These are phyloP conservation scores for Drosophila nannoptera DNA, from an alignment of 1,140 invertebrate genomes.

Conservation along the genomic window DNA sequence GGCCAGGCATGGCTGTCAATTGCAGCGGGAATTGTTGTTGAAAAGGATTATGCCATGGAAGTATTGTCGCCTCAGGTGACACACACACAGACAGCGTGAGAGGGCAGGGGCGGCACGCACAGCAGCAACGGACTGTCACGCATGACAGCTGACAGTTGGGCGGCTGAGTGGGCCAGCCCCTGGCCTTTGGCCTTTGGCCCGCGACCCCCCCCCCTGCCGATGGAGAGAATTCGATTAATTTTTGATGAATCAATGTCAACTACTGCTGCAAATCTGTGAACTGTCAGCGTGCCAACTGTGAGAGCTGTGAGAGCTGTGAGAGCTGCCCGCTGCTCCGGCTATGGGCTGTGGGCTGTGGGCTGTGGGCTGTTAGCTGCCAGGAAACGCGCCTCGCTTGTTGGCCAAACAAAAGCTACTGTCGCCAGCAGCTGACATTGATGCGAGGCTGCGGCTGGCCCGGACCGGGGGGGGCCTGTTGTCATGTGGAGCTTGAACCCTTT, in stretches of 20 bases:
- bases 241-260: slow-evolving; percentile 77
- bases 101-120: neutral
- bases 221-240: slow-evolving; percentile 73
- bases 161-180: slow-evolving; percentile 5
- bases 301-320: neutral
- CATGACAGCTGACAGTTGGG: slow-evolving; percentile 63
- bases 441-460: neutral
- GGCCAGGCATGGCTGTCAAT: slow-evolving; percentile 35
- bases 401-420: slow-evolving; percentile 54
- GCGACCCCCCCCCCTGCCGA: neutral
- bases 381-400: slow-evolving; percentile 25
- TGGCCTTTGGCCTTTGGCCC: neutral
- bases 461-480: neutral
- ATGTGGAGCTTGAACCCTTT: slow-evolving; percentile 14
- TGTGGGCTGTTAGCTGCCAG: neutral
- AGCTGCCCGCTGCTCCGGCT: too few relatives aligned
- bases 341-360: neutral
- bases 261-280: slow-evolving; percentile 72
- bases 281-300: slow-evolving; percentile 49
- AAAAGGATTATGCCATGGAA: slow-evolving; percentile 54
- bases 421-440: slow-evolving; percentile 31
- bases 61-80: slow-evolving; percentile 28
- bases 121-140: slow-evolving; percentile 4
- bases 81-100: neutral
- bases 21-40: slow-evolving; percentile 60